These are phyloP conservation scores for Lepidurus apus DNA, from an alignment of 1,140 invertebrate genomes.

Conservation along the genomic window DNA sequence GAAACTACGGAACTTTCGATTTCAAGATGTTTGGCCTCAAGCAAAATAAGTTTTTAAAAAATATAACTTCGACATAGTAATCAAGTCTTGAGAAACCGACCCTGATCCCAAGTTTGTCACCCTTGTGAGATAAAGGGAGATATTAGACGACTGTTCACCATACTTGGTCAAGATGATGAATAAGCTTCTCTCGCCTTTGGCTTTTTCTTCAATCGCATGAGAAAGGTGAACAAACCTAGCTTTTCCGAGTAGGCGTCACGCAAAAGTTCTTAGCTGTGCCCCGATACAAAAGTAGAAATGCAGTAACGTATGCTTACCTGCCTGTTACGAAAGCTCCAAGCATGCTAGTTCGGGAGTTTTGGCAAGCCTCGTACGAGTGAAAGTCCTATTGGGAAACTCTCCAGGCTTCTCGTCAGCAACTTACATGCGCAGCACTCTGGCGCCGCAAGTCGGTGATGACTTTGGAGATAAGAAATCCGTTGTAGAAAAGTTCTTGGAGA, in stretches of 20 bases:
- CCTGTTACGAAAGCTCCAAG: neutral
- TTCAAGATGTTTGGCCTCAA: no score
- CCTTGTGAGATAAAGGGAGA: neutral
- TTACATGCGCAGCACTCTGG: neutral
- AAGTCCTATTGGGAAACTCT: neutral
- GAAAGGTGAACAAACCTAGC: neutral
- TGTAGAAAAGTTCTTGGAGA: neutral
- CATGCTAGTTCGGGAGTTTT: neutral
- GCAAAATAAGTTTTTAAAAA: no score
- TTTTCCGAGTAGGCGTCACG: constrained; percentile 12
- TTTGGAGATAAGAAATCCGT: neutral
- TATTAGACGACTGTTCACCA: neutral
- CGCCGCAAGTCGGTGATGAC: neutral
- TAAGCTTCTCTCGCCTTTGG: constrained; percentile 4
- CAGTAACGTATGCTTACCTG: neutral
- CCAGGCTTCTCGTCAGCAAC: neutral
- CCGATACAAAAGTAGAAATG: neutral
- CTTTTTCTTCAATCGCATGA: neutral
- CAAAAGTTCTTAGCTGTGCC: neutral
- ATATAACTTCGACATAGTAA: no score
- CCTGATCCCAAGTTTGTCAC: neutral
- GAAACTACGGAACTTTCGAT: neutral
- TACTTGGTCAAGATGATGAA: neutral
- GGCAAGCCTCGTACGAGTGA: no score
- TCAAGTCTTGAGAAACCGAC: neutral